Percentiles rank a stretch among this genome's conserved stretches.
Evolutionary conservation across 2,888 invertebrate genomes (phyloP).

Genomic region (Leistus spinibarbis): DNA sequence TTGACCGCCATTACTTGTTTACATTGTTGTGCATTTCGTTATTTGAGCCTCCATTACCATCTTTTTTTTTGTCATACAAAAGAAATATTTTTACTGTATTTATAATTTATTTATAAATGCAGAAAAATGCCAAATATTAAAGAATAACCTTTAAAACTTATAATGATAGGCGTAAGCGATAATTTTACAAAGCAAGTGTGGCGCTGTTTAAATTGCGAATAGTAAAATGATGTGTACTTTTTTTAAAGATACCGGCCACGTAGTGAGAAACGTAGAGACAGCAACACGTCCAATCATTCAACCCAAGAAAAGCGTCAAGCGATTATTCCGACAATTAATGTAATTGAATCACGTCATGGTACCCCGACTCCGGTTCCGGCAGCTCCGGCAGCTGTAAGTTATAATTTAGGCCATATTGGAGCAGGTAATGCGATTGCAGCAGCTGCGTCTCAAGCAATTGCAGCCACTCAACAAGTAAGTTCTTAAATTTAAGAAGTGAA

Average conservation of each 20-base stretch:
- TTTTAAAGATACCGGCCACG: constrained; percentile 65
- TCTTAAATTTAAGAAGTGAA: neutral
- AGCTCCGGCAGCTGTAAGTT: constrained; percentile 55
- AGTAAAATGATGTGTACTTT: too few species aligned
- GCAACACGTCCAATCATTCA: constrained; percentile 61
- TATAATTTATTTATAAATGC: too few species aligned
- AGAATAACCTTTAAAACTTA: too few species aligned
- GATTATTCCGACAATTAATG: constrained; percentile 45
- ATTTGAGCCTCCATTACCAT: too few species aligned
- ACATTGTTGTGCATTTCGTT: too few species aligned
- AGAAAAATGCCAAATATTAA: too few species aligned
- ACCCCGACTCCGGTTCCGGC: constrained; percentile 33
- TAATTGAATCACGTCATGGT: constrained; percentile 50
- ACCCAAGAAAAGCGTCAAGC: constrained; percentile 60
- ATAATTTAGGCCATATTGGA: constrained; percentile 81
- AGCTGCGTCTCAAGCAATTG: constrained; percentile 95
- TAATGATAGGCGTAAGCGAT: too few species aligned
- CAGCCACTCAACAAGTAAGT: constrained; percentile 85
- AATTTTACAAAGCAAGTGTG: too few species aligned
- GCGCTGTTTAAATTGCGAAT: too few species aligned
- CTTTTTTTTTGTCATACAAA: too few species aligned
- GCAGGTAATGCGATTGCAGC: constrained; percentile 90
- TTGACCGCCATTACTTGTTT: too few species aligned
- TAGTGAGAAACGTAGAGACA: constrained; percentile 77
- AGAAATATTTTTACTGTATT: too few species aligned